Evolutionary conservation across 2,113 vertebrate genomes (phyloP), one percentile per base, ranked within the genome.

Genomic region (Oreochromis spilurus): DNA sequence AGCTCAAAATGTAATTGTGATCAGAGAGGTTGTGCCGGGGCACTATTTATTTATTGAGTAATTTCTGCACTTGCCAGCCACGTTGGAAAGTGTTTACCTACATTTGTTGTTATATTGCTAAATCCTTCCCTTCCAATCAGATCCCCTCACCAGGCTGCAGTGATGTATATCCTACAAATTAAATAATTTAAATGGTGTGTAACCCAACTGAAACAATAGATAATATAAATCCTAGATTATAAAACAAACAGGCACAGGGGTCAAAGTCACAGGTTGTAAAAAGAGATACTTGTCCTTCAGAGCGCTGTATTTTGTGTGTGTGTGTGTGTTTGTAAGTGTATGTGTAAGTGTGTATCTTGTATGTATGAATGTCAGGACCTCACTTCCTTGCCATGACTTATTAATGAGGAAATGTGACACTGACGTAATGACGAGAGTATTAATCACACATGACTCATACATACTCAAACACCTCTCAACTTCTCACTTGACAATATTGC

Each of bases 361-460:
- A 40, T 48, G 65, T 31, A 57, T 72, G 36, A 90, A 81, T 12
- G 38, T 88, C 77, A 86, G 84, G 43, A 54, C 65, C 79, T 86
- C 12, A 79, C 78, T 92, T 81, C 89, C 84, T 79, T 65, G 54
- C 60, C 79, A 85, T 87, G 75, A 88, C 82, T 92, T 80, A 67
- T 90, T 89, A 88, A 93, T 92, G 86, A 89, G 78, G 88, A 94
- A 87, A 92, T 70, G 52, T 84, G 77, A 92, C 81, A 86, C 87
- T 60, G 84, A 84, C 24, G 19, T 52, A 45, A 77, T 54, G 88
- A 90, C 3, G 6, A 21, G 67, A 88, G 84, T 54, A 85, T 90
- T 89, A 91, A 91, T 91, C 87, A 93, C 93, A 91, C 78, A 81
- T 88, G 81, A 85, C 83, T 90, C 90, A 93, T 87, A 86, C 85